A percentile compares a stretch with the other conserved stretches of the same genome.
These are phyloP conservation scores for Hemistola chrysoprasaria DNA, from an alignment of 2,888 invertebrate genomes.

Conservation along the genomic window DNA sequence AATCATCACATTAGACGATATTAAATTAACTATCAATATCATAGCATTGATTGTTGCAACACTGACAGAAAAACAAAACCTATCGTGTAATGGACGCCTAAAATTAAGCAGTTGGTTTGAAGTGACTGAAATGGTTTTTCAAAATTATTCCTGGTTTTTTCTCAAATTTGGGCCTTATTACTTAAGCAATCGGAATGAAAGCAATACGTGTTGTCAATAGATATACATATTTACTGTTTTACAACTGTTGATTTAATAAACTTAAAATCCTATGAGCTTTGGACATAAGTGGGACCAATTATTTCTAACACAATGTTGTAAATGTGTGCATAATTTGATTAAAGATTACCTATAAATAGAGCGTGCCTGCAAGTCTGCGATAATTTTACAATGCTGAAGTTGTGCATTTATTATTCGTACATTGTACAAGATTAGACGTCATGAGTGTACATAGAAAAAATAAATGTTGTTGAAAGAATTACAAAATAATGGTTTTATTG, in stretches of 20 bases:
- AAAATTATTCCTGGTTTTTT: no score
- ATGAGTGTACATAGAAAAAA: constrained; percentile 77
- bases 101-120: no score
- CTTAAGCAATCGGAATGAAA: constrained; percentile 10
- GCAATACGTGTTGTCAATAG: constrained; percentile 5
- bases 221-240: constrained; percentile 19
- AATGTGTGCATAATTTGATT: constrained; percentile 51
- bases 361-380: constrained; percentile 57
- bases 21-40: no score
- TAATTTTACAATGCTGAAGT: constrained; percentile 78
- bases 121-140: no score
- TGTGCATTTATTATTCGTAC: constrained; percentile 82
- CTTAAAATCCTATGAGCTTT: constrained; percentile 38
- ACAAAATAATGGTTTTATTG: constrained; percentile 32
- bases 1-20: no score
- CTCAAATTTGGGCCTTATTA: background rate
- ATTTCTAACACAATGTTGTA: constrained; percentile 45
- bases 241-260: constrained; percentile 19
- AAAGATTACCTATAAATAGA: constrained; percentile 28
- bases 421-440: constrained; percentile 70
- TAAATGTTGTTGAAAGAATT: constrained; percentile 72
- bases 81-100: no score
- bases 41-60: no score
- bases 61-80: no score
- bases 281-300: constrained; percentile 71